These are phyloP conservation scores for Hypomecis punctinalis DNA, from an alignment of 2,888 invertebrate genomes.

Conservation along the genomic window DNA sequence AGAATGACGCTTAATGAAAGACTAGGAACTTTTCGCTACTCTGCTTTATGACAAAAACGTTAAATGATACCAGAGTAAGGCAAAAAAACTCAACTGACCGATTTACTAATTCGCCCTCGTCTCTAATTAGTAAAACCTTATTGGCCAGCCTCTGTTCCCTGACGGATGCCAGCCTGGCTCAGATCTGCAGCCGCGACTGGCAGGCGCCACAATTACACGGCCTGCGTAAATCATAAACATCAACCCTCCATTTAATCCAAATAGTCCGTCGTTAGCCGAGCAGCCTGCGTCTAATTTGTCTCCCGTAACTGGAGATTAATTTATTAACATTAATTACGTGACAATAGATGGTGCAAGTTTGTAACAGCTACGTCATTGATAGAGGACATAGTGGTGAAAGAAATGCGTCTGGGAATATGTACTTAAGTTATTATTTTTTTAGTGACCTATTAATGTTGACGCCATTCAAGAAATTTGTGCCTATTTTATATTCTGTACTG, in stretches of 20 bases:
- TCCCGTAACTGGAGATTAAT: constrained; percentile 83
- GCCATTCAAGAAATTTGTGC: no score
- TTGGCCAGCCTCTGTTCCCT: background rate
- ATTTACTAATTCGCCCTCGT: background rate
- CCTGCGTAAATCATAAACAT: constrained; percentile 84
- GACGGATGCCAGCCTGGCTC: constrained; percentile 23
- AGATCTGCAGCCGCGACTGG: constrained; percentile 64
- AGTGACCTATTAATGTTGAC: background rate
- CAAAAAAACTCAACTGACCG: background rate
- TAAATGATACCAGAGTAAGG: background rate
- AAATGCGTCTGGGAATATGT: background rate
- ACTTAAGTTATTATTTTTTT: no score
- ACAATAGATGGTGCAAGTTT: constrained; percentile 66
- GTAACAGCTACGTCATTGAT: constrained; percentile 13
- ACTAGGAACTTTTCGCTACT: no score
- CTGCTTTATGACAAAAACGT: no score
- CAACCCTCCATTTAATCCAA: constrained; percentile 84
- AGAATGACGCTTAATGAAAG: no score
- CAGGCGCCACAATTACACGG: constrained; percentile 82
- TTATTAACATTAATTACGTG: constrained; percentile 83
- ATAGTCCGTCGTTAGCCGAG: constrained; percentile 84
- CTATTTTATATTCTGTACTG: no score
- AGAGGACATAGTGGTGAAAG: background rate
- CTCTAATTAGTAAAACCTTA: constrained; percentile 12
- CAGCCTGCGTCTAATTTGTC: constrained; percentile 84